phyloP scores from a whole-genome alignment of 2,113 vertebrate genomes.

The Zapornia atra region DNA sequence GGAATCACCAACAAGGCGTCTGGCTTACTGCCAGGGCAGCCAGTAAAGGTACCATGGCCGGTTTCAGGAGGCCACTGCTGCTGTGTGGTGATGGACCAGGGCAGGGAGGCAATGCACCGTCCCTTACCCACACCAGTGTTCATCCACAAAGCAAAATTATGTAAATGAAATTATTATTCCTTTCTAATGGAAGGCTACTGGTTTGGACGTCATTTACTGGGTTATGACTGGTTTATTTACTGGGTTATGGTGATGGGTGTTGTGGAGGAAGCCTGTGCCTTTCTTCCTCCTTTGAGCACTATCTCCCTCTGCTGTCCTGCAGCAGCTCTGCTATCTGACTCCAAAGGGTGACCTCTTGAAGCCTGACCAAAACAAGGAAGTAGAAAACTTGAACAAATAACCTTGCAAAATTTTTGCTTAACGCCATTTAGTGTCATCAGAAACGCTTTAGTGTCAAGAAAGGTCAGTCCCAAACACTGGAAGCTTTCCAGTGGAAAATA shows the following conservation, averaged over 20 bases:
- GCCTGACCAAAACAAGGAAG: neutral
- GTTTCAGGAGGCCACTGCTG: neutral
- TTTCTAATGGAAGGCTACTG: neutral
- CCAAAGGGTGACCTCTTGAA: neutral
- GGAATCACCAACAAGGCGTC: slow-evolving; percentile 45
- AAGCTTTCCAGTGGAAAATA: neutral
- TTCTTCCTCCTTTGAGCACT: slow-evolving; percentile 19
- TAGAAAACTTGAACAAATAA: neutral
- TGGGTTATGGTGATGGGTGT: neutral
- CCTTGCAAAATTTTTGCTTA: neutral
- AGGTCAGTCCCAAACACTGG: neutral
- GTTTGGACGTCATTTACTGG: neutral
- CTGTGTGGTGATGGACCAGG: neutral
- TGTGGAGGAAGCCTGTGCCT: neutral
- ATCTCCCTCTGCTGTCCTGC: slow-evolving; percentile 54
- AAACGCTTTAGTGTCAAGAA: neutral
- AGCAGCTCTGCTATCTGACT: neutral
- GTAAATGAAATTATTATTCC: neutral
- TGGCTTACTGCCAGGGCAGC: slow-evolving; percentile 27
- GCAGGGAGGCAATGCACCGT: neutral
- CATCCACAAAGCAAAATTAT: neutral
- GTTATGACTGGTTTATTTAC: neutral
- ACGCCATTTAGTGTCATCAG: neutral
- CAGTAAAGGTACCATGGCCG: neutral
- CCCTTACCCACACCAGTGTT: neutral